A percentile compares a stretch with the other conserved stretches of the same genome.
Evolutionary conservation across 2,113 vertebrate species (phyloP).

Genomic region (Cnemophilus loriae): DNA sequence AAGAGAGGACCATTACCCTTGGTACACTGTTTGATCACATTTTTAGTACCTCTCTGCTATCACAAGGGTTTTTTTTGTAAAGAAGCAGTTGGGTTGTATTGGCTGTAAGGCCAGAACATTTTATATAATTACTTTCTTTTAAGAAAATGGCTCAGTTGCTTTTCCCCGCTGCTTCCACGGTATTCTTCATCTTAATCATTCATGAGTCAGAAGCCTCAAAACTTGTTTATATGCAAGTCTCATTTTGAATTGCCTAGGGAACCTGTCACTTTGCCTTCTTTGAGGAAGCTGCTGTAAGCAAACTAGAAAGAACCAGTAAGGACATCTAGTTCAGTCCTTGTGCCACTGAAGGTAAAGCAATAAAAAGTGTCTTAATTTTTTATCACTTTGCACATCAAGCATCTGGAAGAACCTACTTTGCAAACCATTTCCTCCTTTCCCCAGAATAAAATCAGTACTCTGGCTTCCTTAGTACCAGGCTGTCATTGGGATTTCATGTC

Average conservation of each 20-base stretch:
- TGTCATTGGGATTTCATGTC: not conserved
- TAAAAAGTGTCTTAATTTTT: constrained; percentile 20
- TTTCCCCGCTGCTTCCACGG: not conserved
- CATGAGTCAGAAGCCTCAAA: not conserved
- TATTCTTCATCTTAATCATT: constrained; percentile 15
- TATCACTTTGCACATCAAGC: not conserved
- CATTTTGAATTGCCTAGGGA: not conserved
- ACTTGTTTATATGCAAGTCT: not conserved
- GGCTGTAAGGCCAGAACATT: not conserved
- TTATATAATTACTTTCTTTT: not conserved
- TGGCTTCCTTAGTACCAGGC: not conserved
- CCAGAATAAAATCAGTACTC: not conserved
- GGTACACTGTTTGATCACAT: not conserved
- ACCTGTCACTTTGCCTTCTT: not conserved
- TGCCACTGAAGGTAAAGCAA: not conserved
- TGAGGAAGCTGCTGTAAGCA: not conserved
- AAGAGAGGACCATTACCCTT: not conserved
- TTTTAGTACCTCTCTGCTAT: not conserved
- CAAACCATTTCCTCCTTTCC: not conserved
- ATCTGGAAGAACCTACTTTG: not conserved
- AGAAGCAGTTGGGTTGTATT: not conserved
- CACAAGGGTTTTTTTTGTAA: not conserved
- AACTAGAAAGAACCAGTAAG: not conserved
- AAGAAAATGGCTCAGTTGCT: not conserved
- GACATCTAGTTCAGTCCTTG: not conserved